Conservation (phyloP, 1,140 invertebrate species). For the Chrysoperla carnea region DNA sequence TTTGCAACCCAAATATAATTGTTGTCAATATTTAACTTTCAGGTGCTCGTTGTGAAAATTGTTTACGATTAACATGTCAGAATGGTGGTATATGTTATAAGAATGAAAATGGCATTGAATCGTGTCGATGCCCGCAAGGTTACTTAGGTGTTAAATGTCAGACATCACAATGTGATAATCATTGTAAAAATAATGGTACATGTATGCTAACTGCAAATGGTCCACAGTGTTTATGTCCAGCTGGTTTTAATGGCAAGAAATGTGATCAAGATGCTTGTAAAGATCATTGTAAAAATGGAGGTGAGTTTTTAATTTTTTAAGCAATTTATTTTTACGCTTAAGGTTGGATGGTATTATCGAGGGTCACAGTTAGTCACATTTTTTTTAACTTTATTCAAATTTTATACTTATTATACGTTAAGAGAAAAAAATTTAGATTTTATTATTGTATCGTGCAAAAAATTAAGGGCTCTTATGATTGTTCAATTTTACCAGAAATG, state of each 20-base stretch:
- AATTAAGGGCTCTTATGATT: no score
- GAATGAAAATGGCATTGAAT: constrained; percentile 3
- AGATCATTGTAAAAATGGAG: constrained; percentile 35
- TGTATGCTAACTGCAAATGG: constrained; percentile 18
- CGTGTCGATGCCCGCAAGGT: constrained; percentile 15
- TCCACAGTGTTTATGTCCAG: constrained; percentile 21
- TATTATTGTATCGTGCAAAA: no score
- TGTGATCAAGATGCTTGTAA: constrained; percentile 36
- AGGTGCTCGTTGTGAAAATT: constrained; percentile 15
- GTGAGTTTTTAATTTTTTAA: constrained; percentile 7
- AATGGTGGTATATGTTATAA: constrained; percentile 17
- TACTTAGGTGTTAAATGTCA: constrained; percentile 16
- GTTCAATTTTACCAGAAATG: no score
- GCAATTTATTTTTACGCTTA: not conserved
- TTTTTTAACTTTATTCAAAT: no score
- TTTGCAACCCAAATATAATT: no score
- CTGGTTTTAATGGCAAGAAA: constrained; percentile 30
- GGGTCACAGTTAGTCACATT: no score
- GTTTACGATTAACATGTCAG: constrained; percentile 14
- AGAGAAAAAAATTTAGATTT: no score
- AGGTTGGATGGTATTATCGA: no score
- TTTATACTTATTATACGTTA: no score
- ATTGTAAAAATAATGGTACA: constrained; percentile 32
- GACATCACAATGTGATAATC: constrained; percentile 23
- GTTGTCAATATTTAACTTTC: not conserved